Conservation (phyloP, 2,113 vertebrate genomes). For the Falco punctatus region DNA sequence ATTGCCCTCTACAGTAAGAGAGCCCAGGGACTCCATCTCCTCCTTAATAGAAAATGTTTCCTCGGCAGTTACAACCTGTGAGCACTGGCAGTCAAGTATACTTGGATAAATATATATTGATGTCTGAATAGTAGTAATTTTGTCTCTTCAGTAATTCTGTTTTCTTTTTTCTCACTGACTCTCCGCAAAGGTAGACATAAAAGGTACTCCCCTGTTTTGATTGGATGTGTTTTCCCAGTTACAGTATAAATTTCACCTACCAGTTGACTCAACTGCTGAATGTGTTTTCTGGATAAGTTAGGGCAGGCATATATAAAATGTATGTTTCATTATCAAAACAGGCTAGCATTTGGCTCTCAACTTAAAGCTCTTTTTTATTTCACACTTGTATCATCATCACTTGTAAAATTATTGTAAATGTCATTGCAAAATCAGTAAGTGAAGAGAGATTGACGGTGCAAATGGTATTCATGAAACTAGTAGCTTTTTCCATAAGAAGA, state of each 20-base stretch:
- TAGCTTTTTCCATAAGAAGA: background rate
- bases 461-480: background rate
- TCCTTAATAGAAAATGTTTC: conserved; percentile 18
- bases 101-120: conserved; percentile 25
- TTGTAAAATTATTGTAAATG: conserved; percentile 3
- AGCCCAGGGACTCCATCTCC: background rate
- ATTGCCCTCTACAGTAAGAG: background rate
- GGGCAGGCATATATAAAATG: background rate
- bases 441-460: background rate
- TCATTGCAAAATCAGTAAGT: background rate
- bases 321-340: background rate
- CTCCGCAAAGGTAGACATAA: background rate
- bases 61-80: background rate
- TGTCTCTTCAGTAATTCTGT: conserved; percentile 20
- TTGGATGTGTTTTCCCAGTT: background rate
- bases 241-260: background rate
- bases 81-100: background rate
- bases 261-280: background rate
- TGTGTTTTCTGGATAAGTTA: conserved; percentile 32
- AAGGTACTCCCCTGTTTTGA: conserved; percentile 5
- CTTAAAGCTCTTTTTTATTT: background rate
- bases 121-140: conserved; percentile 21
- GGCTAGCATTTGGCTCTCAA: background rate
- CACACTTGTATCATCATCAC: background rate
- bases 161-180: conserved; percentile 24